Evolutionary conservation across 2,888 invertebrate genomes (phyloP), one percentile per base, ranked within the genome.

Genomic region (Polylopha cassiicola): DNA sequence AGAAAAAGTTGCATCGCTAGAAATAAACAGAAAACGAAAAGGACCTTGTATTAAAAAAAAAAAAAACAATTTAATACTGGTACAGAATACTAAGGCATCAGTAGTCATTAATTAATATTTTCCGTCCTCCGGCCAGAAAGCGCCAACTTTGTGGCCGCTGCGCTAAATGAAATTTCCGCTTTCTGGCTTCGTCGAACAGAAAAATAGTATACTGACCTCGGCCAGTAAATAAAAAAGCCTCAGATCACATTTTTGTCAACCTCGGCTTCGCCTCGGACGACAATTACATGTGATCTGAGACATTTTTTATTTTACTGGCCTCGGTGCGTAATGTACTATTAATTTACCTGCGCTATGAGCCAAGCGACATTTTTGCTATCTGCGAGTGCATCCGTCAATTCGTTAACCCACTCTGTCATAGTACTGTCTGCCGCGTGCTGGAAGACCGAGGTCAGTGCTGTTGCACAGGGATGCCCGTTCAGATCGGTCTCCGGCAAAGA

Each of bases 341-440:
- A 13, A 22, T 32, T 37, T 34, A 76, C 79, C 71, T 74, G 73
- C 1, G 73, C 67, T 14, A 78, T 4, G 0, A 74, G 48, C 66
- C 64, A 72, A 11, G 56, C 61, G 0, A 51, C 55, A 18, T 72
- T 69, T 0, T 22, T 23, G 0, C 43, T 4, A 9, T 41, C 28
- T 1, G 32, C 34, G 0, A 72, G 17, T 0, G 47, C 50, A 0
- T 9, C 8, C 0, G 41, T 43, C 0, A 73, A 16, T 2, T 21
- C 26, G 1, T n/a, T n/a, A n/a, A n/a, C n/a, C n/a, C n/a, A n/a
- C n/a, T n/a, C n/a, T n/a, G n/a, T n/a, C n/a, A n/a, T n/a, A n/a
- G n/a, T 5, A 27, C 5, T 13, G 33, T 9, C 17, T 1, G 54
- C 47, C 11, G 50, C 53, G 30, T 69, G 71, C 2, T 55, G 43